Evolutionary conservation across 2,797 vertebrate species (phyloP).

Genomic region (Menidia menidia): DNA sequence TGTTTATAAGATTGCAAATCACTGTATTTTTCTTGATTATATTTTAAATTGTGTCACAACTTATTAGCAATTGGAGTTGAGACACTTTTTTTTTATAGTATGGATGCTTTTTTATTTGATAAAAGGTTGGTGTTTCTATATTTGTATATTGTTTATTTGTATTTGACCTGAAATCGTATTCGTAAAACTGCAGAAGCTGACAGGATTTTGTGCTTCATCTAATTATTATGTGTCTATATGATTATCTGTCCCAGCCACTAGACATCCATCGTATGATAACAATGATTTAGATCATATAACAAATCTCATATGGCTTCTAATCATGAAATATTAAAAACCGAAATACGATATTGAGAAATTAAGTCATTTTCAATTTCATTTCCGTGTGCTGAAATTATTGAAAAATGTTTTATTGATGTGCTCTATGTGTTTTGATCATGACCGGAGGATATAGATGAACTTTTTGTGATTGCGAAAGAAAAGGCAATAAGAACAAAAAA

Average conservation of each 20-base stretch:
- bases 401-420: constrained; percentile 71
- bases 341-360: constrained; percentile 64
- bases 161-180: not conserved
- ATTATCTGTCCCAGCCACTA: constrained; percentile 24
- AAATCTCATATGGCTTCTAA: constrained; percentile 56
- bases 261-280: constrained; percentile 29
- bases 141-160: not conserved
- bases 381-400: constrained; percentile 55
- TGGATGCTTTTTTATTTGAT: not conserved
- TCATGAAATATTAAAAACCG: constrained; percentile 71
- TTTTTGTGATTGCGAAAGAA: constrained; percentile 57
- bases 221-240: constrained; percentile 16
- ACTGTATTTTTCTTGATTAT: too few relatives aligned
- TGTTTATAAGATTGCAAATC: too few relatives aligned
- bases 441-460: constrained; percentile 70
- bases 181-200: not conserved
- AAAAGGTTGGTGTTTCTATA: too few relatives aligned
- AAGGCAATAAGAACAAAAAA: constrained; percentile 68
- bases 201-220: constrained; percentile 3
- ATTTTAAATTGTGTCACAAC: too few relatives aligned
- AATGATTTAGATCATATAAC: constrained; percentile 40
- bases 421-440: constrained; percentile 66
- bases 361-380: constrained; percentile 58
- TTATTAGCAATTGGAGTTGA: not conserved
- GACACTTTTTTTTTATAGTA: not conserved